Evolutionary conservation across 2,797 vertebrate species (phyloP).

Genomic region (Sebastes iracundus): DNA sequence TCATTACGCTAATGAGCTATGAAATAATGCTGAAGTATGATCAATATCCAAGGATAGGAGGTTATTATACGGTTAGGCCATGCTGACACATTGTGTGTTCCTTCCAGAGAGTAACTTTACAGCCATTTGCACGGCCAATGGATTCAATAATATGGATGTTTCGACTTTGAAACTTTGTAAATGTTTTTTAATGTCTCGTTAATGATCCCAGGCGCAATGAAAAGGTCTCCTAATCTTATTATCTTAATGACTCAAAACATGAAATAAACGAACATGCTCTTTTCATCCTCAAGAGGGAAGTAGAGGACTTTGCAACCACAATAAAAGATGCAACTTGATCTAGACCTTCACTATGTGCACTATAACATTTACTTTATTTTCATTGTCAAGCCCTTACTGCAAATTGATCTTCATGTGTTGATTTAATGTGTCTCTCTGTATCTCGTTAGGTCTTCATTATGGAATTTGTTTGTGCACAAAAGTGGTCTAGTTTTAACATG

Average conservation of each 20-base stretch:
- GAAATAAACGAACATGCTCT: not conserved
- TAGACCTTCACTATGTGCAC: not conserved
- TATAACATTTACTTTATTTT: not conserved
- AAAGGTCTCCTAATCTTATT: not conserved
- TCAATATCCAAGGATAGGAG: not conserved
- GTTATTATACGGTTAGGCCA: not conserved
- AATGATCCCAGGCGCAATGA: not conserved
- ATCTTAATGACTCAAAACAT: not conserved
- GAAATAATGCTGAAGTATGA: not conserved
- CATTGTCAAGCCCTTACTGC: not conserved
- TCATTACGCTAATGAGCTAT: not conserved
- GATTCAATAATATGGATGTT: not conserved
- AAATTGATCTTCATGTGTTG: not conserved
- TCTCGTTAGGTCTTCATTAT: not conserved
- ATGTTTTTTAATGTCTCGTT: not conserved
- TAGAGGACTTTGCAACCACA: conserved; percentile 32
- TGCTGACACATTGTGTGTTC: not conserved
- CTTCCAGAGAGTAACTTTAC: not conserved
- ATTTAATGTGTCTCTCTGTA: not conserved
- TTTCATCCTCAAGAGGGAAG: conserved; percentile 58
- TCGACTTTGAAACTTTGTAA: not conserved
- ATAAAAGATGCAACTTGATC: not conserved
- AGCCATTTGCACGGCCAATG: not conserved
- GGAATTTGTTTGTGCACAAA: conserved; percentile 1
- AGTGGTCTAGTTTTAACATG: not conserved